Evolutionary conservation across 2,888 invertebrate species (phyloP).

Genomic region (Archaeoteleia sp.): DNA sequence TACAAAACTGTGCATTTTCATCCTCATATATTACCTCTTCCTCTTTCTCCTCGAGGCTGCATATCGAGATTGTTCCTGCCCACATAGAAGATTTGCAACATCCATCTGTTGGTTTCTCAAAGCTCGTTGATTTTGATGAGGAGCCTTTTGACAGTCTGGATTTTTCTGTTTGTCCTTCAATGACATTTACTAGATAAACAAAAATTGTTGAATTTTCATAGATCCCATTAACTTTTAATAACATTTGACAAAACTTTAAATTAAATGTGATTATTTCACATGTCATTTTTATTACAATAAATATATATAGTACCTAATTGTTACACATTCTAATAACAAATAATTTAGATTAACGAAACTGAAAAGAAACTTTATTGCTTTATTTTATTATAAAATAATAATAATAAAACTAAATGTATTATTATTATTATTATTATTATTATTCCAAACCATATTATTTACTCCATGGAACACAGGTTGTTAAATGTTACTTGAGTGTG

Average conservation of each 20-base stretch:
- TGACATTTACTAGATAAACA: not conserved
- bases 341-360: no score
- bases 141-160: conserved; percentile 61
- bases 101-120: conserved; percentile 53
- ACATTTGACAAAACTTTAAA: conserved; percentile 3
- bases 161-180: conserved; percentile 60
- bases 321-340: no score
- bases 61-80: conserved; percentile 56
- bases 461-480: no score
- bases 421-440: no score
- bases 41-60: conserved; percentile 70
- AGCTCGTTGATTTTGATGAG: conserved; percentile 57
- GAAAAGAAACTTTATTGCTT: no score
- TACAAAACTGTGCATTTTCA: conserved; percentile 68
- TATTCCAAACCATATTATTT: no score
- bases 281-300: no score
- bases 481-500: conserved; percentile 5
- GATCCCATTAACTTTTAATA: conserved; percentile 16
- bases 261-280: no score
- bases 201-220: conserved; percentile 2
- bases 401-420: no score
- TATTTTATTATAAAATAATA: no score
- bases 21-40: conserved; percentile 61
- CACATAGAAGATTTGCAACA: conserved; percentile 27
- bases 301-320: no score